A percentile compares a stretch with the other conserved stretches of the same genome.
phyloP scores from a whole-genome alignment of 2,797 vertebrate genomes.

The Cephalopachus bancanus region DNA sequence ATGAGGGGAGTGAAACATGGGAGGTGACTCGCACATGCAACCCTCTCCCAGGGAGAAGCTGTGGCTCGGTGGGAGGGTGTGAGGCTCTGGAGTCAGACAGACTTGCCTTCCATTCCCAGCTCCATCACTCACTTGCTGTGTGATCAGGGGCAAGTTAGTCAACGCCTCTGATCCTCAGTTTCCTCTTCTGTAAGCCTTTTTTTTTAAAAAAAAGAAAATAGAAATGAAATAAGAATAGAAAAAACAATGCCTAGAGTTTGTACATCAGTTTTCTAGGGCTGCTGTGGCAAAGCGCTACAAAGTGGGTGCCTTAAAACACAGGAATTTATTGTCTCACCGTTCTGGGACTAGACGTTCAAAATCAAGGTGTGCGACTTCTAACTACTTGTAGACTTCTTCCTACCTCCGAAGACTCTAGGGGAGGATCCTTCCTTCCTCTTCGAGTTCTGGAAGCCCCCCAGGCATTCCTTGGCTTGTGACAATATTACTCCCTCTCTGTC shows the following conservation, averaged over 20 bases:
- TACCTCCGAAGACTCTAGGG: too few relatives aligned
- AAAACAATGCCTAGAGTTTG: background rate
- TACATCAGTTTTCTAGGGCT: background rate
- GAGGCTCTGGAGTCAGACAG: background rate
- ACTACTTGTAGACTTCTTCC: too few relatives aligned
- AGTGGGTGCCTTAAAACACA: background rate
- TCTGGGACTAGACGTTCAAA: background rate
- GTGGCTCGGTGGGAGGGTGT: background rate
- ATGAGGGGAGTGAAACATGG: accelerated
- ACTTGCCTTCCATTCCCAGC: background rate
- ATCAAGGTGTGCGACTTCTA: background rate
- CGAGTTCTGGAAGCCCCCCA: background rate
- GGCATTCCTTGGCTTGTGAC: background rate
- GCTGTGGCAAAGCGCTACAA: background rate
- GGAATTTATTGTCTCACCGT: background rate
- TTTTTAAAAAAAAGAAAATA: too few relatives aligned
- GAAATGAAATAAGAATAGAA: too few relatives aligned
- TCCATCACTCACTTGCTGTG: background rate
- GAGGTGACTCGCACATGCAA: background rate
- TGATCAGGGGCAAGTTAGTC: background rate
- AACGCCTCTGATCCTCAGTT: background rate
- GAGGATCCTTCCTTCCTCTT: background rate
- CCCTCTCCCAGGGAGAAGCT: background rate
- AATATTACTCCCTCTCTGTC: background rate
- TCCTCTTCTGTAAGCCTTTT: background rate